Evolutionary conservation across 2,113 vertebrate species (phyloP).

Genomic region (Aix galericulata): DNA sequence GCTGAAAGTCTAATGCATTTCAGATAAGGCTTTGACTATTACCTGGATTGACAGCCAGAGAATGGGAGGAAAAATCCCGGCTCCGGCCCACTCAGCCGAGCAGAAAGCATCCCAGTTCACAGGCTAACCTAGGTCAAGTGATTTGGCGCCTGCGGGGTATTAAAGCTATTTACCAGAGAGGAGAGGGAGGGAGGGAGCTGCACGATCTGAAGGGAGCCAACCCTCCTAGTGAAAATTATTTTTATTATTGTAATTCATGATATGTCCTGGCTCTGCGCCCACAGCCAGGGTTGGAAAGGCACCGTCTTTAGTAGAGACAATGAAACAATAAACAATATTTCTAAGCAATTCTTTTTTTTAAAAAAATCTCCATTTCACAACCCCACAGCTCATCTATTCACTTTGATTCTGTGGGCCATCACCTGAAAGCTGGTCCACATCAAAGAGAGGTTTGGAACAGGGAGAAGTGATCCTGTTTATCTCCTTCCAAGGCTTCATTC

Average conservation of each 20-base stretch:
- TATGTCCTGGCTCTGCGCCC: not conserved
- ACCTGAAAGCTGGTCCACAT: not conserved
- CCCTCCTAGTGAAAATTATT: not conserved
- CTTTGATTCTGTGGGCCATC: accelerated
- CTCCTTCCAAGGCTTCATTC: not conserved
- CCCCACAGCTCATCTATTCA: not conserved
- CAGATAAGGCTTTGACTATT: slow-evolving; percentile 82
- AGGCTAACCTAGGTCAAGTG: slow-evolving; percentile 87
- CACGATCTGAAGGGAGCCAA: slow-evolving; percentile 49
- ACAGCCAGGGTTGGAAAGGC: not conserved
- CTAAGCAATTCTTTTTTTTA: not conserved
- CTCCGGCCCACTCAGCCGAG: slow-evolving; percentile 78
- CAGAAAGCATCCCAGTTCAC: slow-evolving; percentile 78
- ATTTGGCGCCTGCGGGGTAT: slow-evolving; percentile 87
- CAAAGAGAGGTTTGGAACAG: too few species aligned
- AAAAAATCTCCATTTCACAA: not conserved
- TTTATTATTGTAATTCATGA: not conserved
- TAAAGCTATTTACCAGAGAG: slow-evolving; percentile 82
- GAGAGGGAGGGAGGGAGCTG: not conserved
- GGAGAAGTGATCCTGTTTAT: not conserved
- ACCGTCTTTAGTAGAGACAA: not conserved
- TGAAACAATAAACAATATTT: not conserved
- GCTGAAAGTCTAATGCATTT: slow-evolving; percentile 59
- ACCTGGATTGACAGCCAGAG: slow-evolving; percentile 84
- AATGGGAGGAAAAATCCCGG: slow-evolving; percentile 78